Percentiles rank a stretch among this genome's conserved stretches.
These are phyloP conservation scores for Pyrgus malvae DNA, from an alignment of 2,888 invertebrate genomes.

Conservation along the genomic window DNA sequence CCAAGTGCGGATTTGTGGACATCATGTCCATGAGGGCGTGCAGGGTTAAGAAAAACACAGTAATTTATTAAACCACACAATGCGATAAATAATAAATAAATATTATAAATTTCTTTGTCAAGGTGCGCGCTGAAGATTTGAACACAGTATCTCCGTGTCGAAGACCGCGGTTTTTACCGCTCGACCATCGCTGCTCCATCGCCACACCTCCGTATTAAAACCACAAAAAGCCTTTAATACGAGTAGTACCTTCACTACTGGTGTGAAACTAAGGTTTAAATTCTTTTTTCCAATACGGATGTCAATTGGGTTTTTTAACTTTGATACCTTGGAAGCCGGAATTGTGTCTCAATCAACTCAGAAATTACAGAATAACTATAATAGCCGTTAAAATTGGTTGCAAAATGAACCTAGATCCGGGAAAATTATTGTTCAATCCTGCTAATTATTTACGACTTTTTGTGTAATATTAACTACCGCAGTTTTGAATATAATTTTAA, in stretches of 20 bases:
- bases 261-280: constrained; percentile 35
- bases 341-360: constrained; percentile 13
- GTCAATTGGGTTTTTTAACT: constrained; percentile 39
- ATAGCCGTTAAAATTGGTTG: constrained; percentile 27
- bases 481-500: not conserved
- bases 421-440: constrained; percentile 27
- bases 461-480: constrained; percentile 4
- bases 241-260: constrained; percentile 17
- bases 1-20: too few relatives aligned
- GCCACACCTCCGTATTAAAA: too few relatives aligned
- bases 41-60: too few relatives aligned
- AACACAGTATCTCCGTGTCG: too few relatives aligned
- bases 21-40: too few relatives aligned
- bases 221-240: not conserved
- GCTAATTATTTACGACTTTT: not conserved
- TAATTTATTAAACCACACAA: too few relatives aligned
- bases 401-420: constrained; percentile 35
- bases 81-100: too few relatives aligned
- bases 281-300: constrained; percentile 39
- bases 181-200: too few relatives aligned
- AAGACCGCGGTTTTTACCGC: too few relatives aligned
- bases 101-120: too few relatives aligned
- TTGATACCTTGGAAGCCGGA: constrained; percentile 15
- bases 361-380: constrained; percentile 35
- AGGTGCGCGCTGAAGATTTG: too few relatives aligned